These are phyloP conservation scores for Takifugu bimaculatus DNA, from an alignment of 2,113 vertebrate genomes.

Conservation along the genomic window DNA sequence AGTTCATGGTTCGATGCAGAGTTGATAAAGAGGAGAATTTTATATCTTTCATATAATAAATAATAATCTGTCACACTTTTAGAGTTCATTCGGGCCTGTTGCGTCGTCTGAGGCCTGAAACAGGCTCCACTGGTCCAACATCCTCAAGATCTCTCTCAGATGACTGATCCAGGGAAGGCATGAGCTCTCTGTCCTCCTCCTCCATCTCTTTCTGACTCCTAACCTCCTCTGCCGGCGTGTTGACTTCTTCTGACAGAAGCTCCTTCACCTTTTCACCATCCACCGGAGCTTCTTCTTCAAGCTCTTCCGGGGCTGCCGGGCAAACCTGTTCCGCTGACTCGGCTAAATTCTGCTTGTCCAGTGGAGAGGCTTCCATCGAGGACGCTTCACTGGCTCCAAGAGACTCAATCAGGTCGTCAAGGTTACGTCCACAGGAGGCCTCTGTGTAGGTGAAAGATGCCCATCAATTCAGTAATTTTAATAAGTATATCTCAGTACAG, in stretches of 20 bases:
- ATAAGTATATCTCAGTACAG: not conserved
- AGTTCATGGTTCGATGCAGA: too few species aligned
- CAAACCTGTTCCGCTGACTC: not conserved
- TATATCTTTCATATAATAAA: constrained; percentile 32
- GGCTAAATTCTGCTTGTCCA: not conserved
- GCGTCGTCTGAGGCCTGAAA: constrained; percentile 74
- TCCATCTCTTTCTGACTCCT: constrained; percentile 29
- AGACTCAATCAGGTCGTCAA: constrained; percentile 82
- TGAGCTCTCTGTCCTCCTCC: constrained; percentile 20
- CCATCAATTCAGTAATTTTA: not conserved
- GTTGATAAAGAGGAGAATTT: too few species aligned
- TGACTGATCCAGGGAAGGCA: constrained; percentile 36
- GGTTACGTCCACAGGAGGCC: constrained; percentile 73
- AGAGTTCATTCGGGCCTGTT: constrained; percentile 73
- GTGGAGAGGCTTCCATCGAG: not conserved
- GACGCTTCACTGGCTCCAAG: constrained; percentile 61
- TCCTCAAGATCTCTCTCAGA: constrained; percentile 48
- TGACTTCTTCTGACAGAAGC: not conserved
- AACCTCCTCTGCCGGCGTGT: not conserved
- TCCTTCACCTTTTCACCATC: constrained; percentile 27
- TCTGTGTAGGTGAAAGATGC: constrained; percentile 50
- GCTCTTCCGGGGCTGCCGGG: constrained; percentile 5
- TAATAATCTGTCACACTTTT: constrained; percentile 21
- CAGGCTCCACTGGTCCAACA: constrained; percentile 38
- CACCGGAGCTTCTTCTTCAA: constrained; percentile 11